phyloP scores from a whole-genome alignment of 2,113 vertebrate genomes.

The Scartelaos histophorus region DNA sequence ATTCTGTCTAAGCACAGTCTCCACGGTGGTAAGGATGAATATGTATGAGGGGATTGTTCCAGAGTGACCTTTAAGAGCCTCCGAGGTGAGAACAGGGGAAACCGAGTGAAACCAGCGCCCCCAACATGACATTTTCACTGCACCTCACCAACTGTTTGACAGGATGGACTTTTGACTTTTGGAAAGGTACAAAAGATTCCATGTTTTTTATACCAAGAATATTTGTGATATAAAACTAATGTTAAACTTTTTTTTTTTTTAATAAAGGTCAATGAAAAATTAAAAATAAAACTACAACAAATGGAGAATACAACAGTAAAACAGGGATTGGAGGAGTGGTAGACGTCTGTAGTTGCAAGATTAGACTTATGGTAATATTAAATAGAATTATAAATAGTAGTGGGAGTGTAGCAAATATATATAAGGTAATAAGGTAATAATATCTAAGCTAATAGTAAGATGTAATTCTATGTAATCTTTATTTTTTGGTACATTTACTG shows the following conservation, averaged over 20 bases:
- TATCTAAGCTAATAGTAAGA: no score
- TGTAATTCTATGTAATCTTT: neutral
- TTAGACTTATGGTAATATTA: no score
- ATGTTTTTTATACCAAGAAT: neutral
- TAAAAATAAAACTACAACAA: no score
- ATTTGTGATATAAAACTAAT: neutral
- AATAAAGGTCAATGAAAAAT: no score
- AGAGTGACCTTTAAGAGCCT: slow-evolving; percentile 61
- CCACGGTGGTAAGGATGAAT: slow-evolving; percentile 46
- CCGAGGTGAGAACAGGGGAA: slow-evolving; percentile 54
- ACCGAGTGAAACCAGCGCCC: slow-evolving; percentile 20
- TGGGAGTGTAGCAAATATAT: neutral
- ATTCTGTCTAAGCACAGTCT: slow-evolving; percentile 20
- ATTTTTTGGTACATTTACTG: neutral
- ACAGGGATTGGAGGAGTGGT: no score
- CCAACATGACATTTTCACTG: slow-evolving; percentile 39
- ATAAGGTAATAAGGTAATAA: no score
- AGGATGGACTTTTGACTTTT: slow-evolving; percentile 3
- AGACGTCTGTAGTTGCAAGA: no score
- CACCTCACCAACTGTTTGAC: neutral
- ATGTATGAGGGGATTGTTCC: slow-evolving; percentile 56
- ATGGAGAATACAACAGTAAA: no score
- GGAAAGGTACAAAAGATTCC: neutral
- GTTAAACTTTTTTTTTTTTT: no score
- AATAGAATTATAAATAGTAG: no score